Base-by-base conservation (phyloP, 2,888 invertebrate genomes). In the Drosophila mimetica region DNA sequence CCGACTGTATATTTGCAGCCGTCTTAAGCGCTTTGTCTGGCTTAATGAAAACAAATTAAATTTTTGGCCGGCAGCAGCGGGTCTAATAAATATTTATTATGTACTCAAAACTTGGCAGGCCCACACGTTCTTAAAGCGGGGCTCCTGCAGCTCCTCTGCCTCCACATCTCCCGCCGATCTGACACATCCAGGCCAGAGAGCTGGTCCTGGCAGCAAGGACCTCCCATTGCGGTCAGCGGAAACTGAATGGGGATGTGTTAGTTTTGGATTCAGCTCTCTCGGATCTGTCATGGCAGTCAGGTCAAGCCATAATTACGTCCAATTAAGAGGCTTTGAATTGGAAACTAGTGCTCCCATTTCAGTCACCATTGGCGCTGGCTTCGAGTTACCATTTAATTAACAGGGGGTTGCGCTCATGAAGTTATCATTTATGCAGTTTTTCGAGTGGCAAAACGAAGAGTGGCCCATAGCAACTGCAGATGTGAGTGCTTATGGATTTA, bases 11-110 rank as follows among this genome's bases (percentile, higher is more conserved):
- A 61, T 75, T 74, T 57, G 42, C 36, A 48, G 60, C 65, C 63
- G 61, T 51, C 73, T 48, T 70, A 87, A 79, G 76, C 71, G 72
- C 70, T 77, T 79, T 76, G 76, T 71, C 73, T 55, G 71, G 61
- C 66, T 54, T 86, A 86, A 86, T 86, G 71, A 86, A 82, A 82
- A 82, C 86, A 79, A 85, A 84, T 88, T 86, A 69, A 84, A 77
- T 86, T 85, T 73, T 74, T 70, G 59, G 74, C 75, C 46, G 48
- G 51, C 64, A 46, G 53, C 60, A 46, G 51, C 65, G 36, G 32
- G 64, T 32, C 77, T 81, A 82, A 82, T 82, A 81, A 82, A 82
- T 82, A 82, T 87, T 87, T 87, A 85, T 82, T 83, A 75, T 71
- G 59, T 70, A 53, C 42, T 46, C 39, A 63, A 71, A 67, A 28